Base-by-base conservation (phyloP, 2,888 invertebrate species). In the Abrostola tripartita region DNA sequence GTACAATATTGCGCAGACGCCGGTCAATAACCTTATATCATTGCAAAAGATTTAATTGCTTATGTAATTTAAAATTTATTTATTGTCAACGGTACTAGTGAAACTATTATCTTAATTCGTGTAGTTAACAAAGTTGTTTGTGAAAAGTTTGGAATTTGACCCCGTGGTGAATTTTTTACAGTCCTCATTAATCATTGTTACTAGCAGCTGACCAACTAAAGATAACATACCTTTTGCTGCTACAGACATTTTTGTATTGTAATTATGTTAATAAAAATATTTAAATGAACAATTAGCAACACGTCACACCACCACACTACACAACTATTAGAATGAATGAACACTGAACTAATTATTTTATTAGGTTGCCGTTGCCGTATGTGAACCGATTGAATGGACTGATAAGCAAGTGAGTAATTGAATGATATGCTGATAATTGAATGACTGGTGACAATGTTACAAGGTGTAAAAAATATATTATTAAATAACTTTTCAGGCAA, bases 211-310 rank as follows among this genome's bases (percentile, higher is more conserved):
- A 41, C 9, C 7, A 37, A 51, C 37, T 0, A 10, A 5, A 53
- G 35, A 24, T 10, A 47, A 24, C 83, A 74, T 79, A 92, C 95
- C 94, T 89, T 95, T 95, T 60, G 90, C 89, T 71, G 94, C 88
- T 57, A 84, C 90, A 59, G 94, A 90, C 95, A 95, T 94, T 63
- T 76, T 86, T 68, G 50, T 62, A 24, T 24, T 61, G 35, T 55
- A 52, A 67, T 8, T 60, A 35, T 58, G 51, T 24, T 52, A n/a
- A 35, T 44, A 24, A 47, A 63, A 55, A 54, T n/a, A 52, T 49
- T n/a, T 9, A 40, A 55, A 52, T 37, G 47, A 44, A 37, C 5
- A 51, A 12, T 51, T 14, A 40, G 41, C 38, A 52, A 61, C 65
- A 58, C 59, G 24, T 47, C 74, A 68, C 60, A 37, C 44, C 52